Evolutionary conservation across 64 coral and sea anemone genomes (phyloP), one percentile per base, ranked within the genome.

Genomic region (Montipora efflorescens): DNA sequence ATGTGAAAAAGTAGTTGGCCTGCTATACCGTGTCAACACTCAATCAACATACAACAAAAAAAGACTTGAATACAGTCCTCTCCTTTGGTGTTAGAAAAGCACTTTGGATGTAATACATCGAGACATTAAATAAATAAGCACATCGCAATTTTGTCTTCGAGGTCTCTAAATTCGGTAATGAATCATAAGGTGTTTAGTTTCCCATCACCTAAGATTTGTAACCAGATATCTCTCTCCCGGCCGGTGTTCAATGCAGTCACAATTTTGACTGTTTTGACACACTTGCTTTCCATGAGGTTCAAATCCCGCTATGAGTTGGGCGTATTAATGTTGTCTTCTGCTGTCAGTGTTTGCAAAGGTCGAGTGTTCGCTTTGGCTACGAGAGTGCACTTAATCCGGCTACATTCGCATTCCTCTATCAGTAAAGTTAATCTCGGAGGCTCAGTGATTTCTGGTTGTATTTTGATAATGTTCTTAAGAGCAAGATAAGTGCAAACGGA

Each of bases 391-490:
- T 58, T 74, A 74, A 21, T 12, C 7, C 46, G 19, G 13, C n/a
- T 0, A 11, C 5, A 5, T 15, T 53, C 19, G 21, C 15, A 12
- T 43, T n/a, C 58, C 58, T 11, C 51, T 85, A 78, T 83, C 81
- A 18, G 23, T 20, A 67, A n/a, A 18, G 51, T 72, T 85, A 45
- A 92, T 84, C 81, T 84, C 72, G 13, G 5, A 46, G 43, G 45
- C 46, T 76, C 70, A 48, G 47, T 67, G 80, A 75, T 92, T 92
- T 92, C 9, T 83, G 25, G 71, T 69, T 73, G 62, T 92, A 92
- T 92, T 92, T 92, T 92, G 67, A 92, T 85, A 92, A 85, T 59
- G 75, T 84, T 36, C 81, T 92, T 84, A 92, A 62, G 80, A 51
- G 67, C 76, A 82, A 76, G 78, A 91, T 91, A 91, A 80, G 47